A percentile compares a stretch with the other conserved stretches of the same genome.
Evolutionary conservation across 2,888 invertebrate species (phyloP).

Genomic region (Parapristionchus giblindavisi): DNA sequence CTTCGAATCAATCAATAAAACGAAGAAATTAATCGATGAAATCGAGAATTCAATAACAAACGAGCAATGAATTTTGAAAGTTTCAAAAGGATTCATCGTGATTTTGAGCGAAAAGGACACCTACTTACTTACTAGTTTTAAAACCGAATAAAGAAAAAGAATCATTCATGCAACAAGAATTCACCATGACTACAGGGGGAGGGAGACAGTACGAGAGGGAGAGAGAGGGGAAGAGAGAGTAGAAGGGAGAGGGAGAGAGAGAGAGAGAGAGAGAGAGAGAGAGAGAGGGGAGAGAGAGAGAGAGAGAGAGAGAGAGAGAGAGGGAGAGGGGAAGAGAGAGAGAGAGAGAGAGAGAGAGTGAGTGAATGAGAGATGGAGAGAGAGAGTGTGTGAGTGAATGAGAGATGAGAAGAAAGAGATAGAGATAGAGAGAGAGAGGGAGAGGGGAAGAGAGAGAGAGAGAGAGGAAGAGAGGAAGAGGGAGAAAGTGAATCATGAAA

Average conservation of each 20-base stretch:
- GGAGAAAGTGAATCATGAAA: neutral
- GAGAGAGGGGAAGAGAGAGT: neutral
- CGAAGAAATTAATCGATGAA: no score
- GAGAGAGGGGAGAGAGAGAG: neutral
- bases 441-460: neutral
- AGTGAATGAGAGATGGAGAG: neutral
- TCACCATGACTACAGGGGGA: no score
- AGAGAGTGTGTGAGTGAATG: neutral
- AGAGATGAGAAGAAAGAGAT: neutral
- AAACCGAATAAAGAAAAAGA: no score
- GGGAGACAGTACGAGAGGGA: neutral
- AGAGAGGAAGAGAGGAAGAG: neutral
- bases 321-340: neutral
- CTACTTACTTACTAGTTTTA: no score
- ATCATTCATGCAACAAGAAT: no score
- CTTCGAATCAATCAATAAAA: neutral
- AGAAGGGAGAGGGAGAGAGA: neutral
- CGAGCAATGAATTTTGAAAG: no score
- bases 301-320: neutral
- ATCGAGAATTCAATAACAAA: no score
- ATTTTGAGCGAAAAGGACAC: no score
- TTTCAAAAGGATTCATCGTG: no score
- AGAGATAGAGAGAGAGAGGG: neutral
- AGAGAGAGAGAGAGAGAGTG: neutral
- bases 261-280: neutral